Percentiles rank a stretch among this genome's conserved stretches.
phyloP scores from a whole-genome alignment of 2,888 invertebrate genomes.

The Silvanus unidentatus region DNA sequence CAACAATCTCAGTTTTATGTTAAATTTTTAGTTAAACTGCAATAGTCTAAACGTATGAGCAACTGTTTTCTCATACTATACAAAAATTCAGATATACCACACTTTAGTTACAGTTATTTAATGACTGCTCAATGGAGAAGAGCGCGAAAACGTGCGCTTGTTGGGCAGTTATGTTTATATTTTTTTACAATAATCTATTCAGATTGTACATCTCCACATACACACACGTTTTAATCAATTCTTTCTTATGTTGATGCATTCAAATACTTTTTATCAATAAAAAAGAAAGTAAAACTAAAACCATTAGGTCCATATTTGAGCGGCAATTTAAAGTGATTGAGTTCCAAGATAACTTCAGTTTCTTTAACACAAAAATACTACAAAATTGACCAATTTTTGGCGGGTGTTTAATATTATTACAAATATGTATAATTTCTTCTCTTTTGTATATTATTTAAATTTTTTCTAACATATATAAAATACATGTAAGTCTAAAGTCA shows the following conservation, averaged over 20 bases:
- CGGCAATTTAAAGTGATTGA: background rate
- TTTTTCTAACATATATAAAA: conserved; percentile 2
- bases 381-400: conserved; percentile 10
- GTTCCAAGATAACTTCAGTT: too few relatives aligned
- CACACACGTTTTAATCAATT: conserved; percentile 8
- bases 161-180: conserved; percentile 30
- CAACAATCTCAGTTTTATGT: conserved; percentile 9
- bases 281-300: too few relatives aligned
- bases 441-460: too few relatives aligned
- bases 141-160: conserved; percentile 14
- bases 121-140: conserved; percentile 17
- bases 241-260: background rate
- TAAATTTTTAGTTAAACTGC: conserved; percentile 40
- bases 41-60: conserved; percentile 47
- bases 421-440: background rate
- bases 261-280: too few relatives aligned
- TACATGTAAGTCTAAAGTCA: conserved; percentile 32
- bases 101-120: conserved; percentile 41
- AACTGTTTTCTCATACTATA: conserved; percentile 39
- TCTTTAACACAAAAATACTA: too few relatives aligned
- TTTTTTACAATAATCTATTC: conserved; percentile 44
- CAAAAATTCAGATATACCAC: conserved; percentile 46
- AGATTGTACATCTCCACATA: conserved; percentile 15
- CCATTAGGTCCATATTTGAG: background rate
- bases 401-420: conserved; percentile 16